Evolutionary conservation across 2,888 invertebrate genomes (phyloP), one percentile per base, ranked within the genome.

Genomic region (Limnephilus rhombicus): DNA sequence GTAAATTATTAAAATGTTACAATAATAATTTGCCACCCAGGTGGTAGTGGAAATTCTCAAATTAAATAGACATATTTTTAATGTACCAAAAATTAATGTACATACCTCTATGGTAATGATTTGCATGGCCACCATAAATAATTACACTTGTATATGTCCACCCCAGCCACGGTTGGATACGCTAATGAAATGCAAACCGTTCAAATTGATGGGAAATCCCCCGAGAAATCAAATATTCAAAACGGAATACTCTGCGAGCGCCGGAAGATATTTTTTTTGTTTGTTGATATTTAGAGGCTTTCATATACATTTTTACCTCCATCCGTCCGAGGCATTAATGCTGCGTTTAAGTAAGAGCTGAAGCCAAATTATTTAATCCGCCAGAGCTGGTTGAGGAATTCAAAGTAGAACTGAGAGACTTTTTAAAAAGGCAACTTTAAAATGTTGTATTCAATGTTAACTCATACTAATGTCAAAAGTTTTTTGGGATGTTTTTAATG

Each of bases 191-290:
- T 89, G 89, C 81, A 92, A 92, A 86, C 83, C 34, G 85, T 90
- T 86, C 85, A 92, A 81, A 92, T 83, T 85, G 88, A 90, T 86
- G 41, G 86, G 34, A 80, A 89, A 80, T 89, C 90, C 85, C 92
- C 53, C 34, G 92, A 91, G 92, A 92, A 92, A 92, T 92, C 92
- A 91, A 68, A 92, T 92, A 92, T 92, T 92, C 85, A 83, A 91
- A 91, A 88, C 81, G 85, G 89, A 92, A 91, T 92, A 91, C 87
- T 85, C 68, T 82, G 41, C 68, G 89, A 86, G 85, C n/a, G 12
- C 37, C 34, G 88, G 31, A 89, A 80, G 68, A 89, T 89, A 31
- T 88, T 88, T 80, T 45, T 45, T 45, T 80, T 24, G 82, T 88
- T 80, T 34, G 68, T 68, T 68, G 24, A 68, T 68, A 68, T 68